These are phyloP conservation scores for Microcebus ravelobensis DNA, from an alignment of 2,113 vertebrate species.

Conservation along the genomic window DNA sequence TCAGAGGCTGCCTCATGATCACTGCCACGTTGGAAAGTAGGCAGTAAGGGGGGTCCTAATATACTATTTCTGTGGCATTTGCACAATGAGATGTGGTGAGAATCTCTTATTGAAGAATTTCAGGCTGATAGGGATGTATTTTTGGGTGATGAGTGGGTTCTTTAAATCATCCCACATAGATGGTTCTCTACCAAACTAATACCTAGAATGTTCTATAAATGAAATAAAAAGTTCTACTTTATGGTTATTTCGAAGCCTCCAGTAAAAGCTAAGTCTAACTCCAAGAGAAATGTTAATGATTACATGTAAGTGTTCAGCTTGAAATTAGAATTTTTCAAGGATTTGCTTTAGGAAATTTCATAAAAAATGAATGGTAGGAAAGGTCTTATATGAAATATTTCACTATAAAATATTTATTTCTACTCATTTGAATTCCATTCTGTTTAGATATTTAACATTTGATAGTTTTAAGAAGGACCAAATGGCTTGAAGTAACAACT, in stretches of 20 bases:
- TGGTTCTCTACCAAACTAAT: constrained; percentile 41
- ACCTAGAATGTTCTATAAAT: constrained; percentile 43
- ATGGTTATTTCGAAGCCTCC: constrained; percentile 29
- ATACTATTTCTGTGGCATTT: neutral
- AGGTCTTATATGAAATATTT: constrained; percentile 63
- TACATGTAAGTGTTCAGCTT: neutral
- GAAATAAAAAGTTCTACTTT: constrained; percentile 29
- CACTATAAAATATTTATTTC: constrained; percentile 69
- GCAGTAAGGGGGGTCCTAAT: neutral
- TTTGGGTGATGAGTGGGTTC: constrained; percentile 24
- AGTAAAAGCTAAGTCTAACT: constrained; percentile 54
- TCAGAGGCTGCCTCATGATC: neutral
- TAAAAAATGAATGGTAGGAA: constrained; percentile 47
- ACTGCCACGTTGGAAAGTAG: neutral
- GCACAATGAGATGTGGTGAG: neutral
- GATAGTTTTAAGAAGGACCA: constrained; percentile 70
- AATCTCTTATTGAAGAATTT: constrained; percentile 37
- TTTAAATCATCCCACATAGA: constrained; percentile 42
- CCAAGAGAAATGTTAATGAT: constrained; percentile 53
- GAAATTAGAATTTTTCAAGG: constrained; percentile 49
- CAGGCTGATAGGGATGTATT: constrained; percentile 10
- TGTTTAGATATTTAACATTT: constrained; percentile 68
- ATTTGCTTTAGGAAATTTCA: constrained; percentile 57
- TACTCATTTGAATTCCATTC: constrained; percentile 67
- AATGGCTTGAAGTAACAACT: constrained; percentile 68